Conservation (phyloP, 2,113 vertebrate species). For the Eubucco bourcierii region DNA sequence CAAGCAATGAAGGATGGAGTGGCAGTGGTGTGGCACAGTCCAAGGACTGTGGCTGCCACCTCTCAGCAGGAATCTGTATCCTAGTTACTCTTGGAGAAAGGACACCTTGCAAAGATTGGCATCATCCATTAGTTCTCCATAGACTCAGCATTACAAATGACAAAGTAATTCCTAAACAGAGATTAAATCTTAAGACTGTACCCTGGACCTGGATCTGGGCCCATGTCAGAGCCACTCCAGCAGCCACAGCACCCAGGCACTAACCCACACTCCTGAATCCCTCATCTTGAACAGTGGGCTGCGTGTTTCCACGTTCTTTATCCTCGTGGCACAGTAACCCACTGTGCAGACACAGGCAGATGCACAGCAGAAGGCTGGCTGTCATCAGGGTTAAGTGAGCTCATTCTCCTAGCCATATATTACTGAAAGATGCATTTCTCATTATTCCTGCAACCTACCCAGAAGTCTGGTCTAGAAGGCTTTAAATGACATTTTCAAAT, state of each 20-base stretch:
- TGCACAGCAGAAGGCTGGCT: not conserved
- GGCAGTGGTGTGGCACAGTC: not conserved
- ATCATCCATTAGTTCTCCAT: not conserved
- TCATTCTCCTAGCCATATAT: rapidly evolving
- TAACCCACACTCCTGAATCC: not conserved
- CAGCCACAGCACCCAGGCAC: not conserved
- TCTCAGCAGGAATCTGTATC: not conserved
- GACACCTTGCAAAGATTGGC: not conserved
- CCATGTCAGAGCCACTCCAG: not conserved
- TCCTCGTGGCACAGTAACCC: not conserved
- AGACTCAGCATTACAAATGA: not conserved
- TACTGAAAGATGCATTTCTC: not conserved
- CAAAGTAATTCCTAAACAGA: not conserved
- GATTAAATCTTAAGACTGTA: not conserved
- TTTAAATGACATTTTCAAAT: not conserved
- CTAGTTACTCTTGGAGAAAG: not conserved
- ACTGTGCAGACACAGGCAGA: not conserved
- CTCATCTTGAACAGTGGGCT: not conserved
- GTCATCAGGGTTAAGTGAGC: not conserved
- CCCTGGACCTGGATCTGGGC: not conserved
- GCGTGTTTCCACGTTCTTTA: not conserved
- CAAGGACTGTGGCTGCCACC: not conserved
- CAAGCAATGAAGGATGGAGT: not conserved
- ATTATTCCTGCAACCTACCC: not conserved
- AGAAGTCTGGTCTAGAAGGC: not conserved